Percentiles rank a stretch among this genome's conserved stretches.
Evolutionary conservation across 2,797 vertebrate genomes (phyloP).

Genomic region (Malurus leucopterus): DNA sequence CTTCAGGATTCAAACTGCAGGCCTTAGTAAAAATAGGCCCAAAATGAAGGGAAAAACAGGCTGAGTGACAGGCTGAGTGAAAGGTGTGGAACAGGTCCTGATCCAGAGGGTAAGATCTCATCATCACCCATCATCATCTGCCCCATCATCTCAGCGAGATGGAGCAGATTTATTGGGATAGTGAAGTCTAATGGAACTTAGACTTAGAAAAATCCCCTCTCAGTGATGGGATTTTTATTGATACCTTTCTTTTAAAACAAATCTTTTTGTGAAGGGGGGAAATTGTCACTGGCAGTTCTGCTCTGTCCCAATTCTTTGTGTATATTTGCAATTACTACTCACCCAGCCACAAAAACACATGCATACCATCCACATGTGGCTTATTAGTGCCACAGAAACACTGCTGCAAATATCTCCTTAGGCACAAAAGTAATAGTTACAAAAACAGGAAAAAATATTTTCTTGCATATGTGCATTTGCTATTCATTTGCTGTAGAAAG

Average conservation of each 20-base stretch:
- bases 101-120: not conserved
- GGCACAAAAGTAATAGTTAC: not conserved
- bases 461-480: not conserved
- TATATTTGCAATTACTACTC: not conserved
- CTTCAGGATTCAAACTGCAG: not conserved
- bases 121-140: accelerated
- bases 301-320: not conserved
- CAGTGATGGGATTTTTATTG: not conserved
- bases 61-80: not conserved
- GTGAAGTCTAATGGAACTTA: not conserved
- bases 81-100: not conserved
- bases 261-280: not conserved
- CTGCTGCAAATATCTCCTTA: not conserved
- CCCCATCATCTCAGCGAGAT: accelerated
- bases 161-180: not conserved
- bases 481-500: not conserved
- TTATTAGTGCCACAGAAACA: not conserved
- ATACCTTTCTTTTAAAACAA: not conserved
- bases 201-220: not conserved
- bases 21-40: not conserved
- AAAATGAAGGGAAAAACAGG: not conserved
- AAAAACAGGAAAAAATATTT: not conserved
- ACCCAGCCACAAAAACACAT: not conserved
- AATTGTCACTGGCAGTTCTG: not conserved
- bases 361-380: not conserved